Base-by-base conservation (phyloP, 2,888 invertebrate genomes). In the Amblyjoppa proteus region DNA sequence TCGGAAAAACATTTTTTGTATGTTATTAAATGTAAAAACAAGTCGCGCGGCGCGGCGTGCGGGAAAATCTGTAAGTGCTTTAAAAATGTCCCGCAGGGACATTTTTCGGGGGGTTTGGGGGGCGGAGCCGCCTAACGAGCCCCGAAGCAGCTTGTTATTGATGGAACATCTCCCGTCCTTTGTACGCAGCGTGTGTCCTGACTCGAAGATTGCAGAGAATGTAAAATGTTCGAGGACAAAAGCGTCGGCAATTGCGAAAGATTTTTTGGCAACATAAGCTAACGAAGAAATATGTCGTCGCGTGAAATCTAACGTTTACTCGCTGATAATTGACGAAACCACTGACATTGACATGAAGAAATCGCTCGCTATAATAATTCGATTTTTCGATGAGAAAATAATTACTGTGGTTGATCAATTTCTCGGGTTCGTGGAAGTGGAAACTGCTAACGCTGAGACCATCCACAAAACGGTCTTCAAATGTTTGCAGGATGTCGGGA, bases 321-420 rank as follows among this genome's bases (percentile, higher is more conserved):
- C 87, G 9, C 31, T 89, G 3, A 90, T 90, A 25, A 79, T 90
- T 31, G 89, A 90, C 76, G 89, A 90, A 78, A 86, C 88, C 1
- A 90, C 89, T 0, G 89, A 89, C 81, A 69, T 89, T 3, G 34
- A 75, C 1, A 87, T 79, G 5, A n/a, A 87, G 68, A 88, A 83
- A 34, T 56, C 34, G 5, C 68, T 83, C 41, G 83, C 38, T 20
- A 56, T 83, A 38, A 53, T 83, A n/a, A 68, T 69, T 20, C 31
- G 78, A n/a, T 83, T 78, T 38, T 66, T 71, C 25, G 73, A 64
- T 20, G 20, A 20, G 20, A 20, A 20, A 20, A 20, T 20, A 20
- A 20, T 20, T 20, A 20, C 20, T 20, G 20, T 20, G 20, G 20
- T 20, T 38, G 70, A 70, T 31, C n/a, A 56, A 34, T 56, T 71